Evolutionary conservation across 1,140 invertebrate genomes (phyloP), one percentile per base, ranked within the genome.

Genomic region (Caerostris extrusa): DNA sequence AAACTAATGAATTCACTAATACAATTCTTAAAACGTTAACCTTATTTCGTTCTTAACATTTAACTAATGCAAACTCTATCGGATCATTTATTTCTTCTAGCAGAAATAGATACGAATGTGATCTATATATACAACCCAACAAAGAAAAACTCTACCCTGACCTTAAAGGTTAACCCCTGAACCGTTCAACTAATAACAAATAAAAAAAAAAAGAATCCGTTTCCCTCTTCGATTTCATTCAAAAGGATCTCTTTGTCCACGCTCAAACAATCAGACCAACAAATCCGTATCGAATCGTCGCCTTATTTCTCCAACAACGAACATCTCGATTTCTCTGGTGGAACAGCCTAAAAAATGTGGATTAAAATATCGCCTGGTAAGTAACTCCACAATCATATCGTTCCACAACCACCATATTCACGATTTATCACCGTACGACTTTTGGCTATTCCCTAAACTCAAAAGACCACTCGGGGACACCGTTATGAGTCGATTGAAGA

Each of bases 241-340:
- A 50, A 50, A 50, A 50, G 19, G 6, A 12, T 71, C 34, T 19
- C 19, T 71, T 71, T 71, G 69, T 71, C 10, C 5, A 19, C 69
- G 69, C 19, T 71, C 69, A 71, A 50, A 53, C 34, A 34, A n/a
- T n/a, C n/a, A n/a, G n/a, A n/a, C 69, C 69, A 71, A 71, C 67
- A 71, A 71, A 71, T 71, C 19, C 19, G 69, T 71, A 71, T 71
- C 69, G 19, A 50, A 50, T 71, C 19, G 34, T 71, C 69, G 69
- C 7, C 69, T 71, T 71, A 71, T 71, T 19, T 19, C 69, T 71
- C n/a, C 19, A 50, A n/a, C n/a, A n/a, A n/a, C n/a, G n/a, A n/a
- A n/a, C 19, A 71, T 71, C 69, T 71, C 69, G 34, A 50, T 71
- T 71, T 71, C 69, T 14, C 19, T 34, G n/a, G 10, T 10, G 34